Base-by-base conservation (phyloP, 2,888 invertebrate genomes). In the Pollenia labialis region DNA sequence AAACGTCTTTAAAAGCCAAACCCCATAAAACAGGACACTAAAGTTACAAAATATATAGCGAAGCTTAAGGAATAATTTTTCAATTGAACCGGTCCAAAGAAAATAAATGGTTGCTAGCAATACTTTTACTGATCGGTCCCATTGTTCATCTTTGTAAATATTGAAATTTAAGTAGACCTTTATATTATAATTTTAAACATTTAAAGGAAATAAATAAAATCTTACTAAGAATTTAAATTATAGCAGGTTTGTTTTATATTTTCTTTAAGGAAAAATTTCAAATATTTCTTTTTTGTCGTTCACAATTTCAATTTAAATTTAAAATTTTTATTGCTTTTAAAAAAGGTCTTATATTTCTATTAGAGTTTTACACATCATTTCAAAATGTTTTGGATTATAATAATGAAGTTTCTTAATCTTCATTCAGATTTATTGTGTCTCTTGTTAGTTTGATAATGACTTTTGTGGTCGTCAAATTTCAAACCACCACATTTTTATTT, bases 401-500 rank as follows among this genome's bases (percentile, higher is more conserved):
- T 23, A 3, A 23, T 23, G 12, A 44, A 23, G 66, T 66, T 66
- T 48, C 8, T 54, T 16, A 14, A n/a, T n/a, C 2, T 11, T 42
- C 62, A 23, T 62, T 7, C 16, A 4, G n/a, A 42, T 3, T 14
- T 23, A 62, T 56, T 14, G 16, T 12, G 56, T 48, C 8, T 46
- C 2, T 23, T 32, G 32, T 32, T 48, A 23, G 48, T 40, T 66
- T 66, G 76, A 66, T 79, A 69, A 18, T 56, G 58, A 50, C 32
- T 68, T 77, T 64, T 68, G 50, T n/a, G 18, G 64, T 74, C 54
- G 12, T 69, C 48, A 50, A 71, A 44, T 84, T 74, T 52, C 40
- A 50, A 64, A 75, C 18, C 11, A 50, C 11, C 42, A 46, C 64
- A 79, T 77, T 79, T 75, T 79, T 54, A 79, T 60, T 82, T 74